phyloP scores from a whole-genome alignment of 2,888 invertebrate genomes.

The Drosophila percnosoma region DNA sequence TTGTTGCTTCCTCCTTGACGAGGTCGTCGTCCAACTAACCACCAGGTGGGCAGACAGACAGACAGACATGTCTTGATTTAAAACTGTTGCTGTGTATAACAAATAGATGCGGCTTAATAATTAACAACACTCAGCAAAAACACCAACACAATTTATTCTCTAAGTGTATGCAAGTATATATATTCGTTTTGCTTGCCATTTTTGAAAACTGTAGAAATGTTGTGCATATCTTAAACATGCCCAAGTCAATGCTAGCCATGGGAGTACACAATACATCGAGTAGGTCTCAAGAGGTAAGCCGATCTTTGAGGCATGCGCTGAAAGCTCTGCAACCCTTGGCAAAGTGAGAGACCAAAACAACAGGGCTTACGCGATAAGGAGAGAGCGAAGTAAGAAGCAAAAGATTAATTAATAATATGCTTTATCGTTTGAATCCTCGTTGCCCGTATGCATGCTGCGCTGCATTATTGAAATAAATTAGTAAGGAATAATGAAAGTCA shows the following conservation, averaged over 20 bases:
- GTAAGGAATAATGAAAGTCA: background rate
- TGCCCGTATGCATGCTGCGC: background rate
- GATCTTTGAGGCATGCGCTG: background rate
- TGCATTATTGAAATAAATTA: background rate
- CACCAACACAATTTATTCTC: background rate
- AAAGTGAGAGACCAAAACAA: background rate
- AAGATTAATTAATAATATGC: background rate
- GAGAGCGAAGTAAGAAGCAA: background rate
- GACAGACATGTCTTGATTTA: slow-evolving; percentile 1
- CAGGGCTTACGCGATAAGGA: background rate
- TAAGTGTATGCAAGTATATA: background rate
- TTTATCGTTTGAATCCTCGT: background rate
- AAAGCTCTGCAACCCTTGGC: background rate
- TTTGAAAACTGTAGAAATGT: background rate
- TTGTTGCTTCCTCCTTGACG: slow-evolving; percentile 11
- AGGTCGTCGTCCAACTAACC: slow-evolving; percentile 40
- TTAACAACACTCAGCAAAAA: background rate
- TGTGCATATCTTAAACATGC: background rate
- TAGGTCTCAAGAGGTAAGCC: background rate
- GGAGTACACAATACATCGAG: background rate
- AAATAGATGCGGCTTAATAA: slow-evolving; percentile 10
- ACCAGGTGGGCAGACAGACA: slow-evolving; percentile 25
- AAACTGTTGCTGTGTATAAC: slow-evolving; percentile 29
- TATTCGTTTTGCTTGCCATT: background rate
- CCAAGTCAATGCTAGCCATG: background rate